Evolutionary conservation across 2,797 vertebrate genomes (phyloP).

Genomic region (Acropternis orthonyx): DNA sequence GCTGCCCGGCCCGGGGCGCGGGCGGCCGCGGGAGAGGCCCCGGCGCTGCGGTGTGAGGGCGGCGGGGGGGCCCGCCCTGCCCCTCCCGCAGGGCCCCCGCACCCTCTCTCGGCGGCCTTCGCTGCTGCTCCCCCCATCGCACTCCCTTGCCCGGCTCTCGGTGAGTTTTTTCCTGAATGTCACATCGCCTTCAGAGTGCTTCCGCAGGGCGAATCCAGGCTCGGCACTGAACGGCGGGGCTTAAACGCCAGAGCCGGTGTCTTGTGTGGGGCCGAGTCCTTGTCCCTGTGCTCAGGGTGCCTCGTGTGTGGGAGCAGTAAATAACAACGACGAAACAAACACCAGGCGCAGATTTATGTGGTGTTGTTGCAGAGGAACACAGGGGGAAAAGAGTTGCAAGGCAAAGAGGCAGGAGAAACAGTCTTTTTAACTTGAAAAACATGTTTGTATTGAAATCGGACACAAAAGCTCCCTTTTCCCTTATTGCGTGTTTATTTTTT

Average conservation of each 20-base stretch:
- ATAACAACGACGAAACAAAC: not conserved
- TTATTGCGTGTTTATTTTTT: not conserved
- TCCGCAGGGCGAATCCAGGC: not conserved
- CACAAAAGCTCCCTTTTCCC: not conserved
- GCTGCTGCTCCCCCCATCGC: not conserved
- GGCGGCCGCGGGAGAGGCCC: too few relatives aligned
- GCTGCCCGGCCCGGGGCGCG: too few relatives aligned
- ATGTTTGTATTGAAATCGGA: not conserved
- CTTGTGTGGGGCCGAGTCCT: not conserved
- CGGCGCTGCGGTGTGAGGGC: too few relatives aligned
- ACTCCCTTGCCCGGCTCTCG: not conserved
- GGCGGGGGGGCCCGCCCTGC: too few relatives aligned
- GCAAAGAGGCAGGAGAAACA: not conserved
- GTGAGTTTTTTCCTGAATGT: not conserved
- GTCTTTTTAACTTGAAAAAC: not conserved
- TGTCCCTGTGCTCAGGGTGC: fast-evolving
- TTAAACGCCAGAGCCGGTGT: not conserved
- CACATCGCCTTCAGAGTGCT: fast-evolving
- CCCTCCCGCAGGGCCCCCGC: not conserved
- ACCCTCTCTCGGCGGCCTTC: fast-evolving
- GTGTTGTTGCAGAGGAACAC: not conserved
- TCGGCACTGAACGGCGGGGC: fast-evolving
- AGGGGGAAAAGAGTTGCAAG: not conserved
- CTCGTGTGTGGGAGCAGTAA: not conserved
- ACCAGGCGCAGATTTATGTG: not conserved